Evolutionary conservation across 2,797 vertebrate genomes (phyloP).

Genomic region (Eremophila alpestris): DNA sequence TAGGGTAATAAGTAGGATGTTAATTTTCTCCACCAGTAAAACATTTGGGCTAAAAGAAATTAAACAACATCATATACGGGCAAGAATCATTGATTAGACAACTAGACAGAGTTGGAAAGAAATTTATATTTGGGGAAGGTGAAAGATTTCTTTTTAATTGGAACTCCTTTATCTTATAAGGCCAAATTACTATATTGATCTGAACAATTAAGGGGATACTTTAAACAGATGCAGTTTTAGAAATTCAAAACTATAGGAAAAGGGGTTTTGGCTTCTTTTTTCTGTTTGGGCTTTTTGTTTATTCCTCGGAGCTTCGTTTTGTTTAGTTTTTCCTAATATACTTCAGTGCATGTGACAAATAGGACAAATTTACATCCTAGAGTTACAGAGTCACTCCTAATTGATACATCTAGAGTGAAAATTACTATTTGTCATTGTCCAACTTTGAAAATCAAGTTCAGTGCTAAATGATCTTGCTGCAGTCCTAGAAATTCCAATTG

Average conservation of each 20-base stretch:
- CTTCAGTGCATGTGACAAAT: background rate
- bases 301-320: background rate
- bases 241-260: background rate
- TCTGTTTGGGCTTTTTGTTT: background rate
- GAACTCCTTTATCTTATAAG: background rate
- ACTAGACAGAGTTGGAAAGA: background rate
- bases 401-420: background rate
- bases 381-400: background rate
- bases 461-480: background rate
- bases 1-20: background rate
- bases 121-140: background rate
- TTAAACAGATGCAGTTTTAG: background rate
- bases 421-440: background rate
- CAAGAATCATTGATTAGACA: background rate
- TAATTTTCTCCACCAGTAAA: background rate
- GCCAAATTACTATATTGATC: background rate
- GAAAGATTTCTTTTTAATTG: background rate
- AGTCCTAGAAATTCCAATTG: background rate
- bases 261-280: accelerated
- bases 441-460: background rate
- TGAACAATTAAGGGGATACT: background rate
- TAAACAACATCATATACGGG: background rate
- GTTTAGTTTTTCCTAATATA: background rate
- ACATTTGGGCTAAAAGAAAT: background rate
- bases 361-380: background rate